Evolutionary conservation across 2,888 invertebrate species (phyloP), one percentile per base, ranked within the genome.

Genomic region (Melipona beecheii): DNA sequence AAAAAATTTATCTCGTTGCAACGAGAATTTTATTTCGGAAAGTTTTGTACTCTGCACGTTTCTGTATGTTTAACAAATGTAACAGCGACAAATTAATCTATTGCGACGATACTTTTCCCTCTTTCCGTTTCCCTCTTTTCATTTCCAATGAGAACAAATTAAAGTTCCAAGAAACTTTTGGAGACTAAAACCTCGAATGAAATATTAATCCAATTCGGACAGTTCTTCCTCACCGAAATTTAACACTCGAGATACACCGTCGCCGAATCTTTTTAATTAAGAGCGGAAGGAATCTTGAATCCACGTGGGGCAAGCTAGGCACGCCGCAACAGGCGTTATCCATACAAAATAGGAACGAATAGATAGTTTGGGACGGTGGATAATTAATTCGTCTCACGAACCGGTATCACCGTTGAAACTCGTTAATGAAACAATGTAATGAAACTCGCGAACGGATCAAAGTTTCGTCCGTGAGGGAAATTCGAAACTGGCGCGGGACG

Each of bases 351-450:
- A 27, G 31, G 4, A 0, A 9, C 19, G 21, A 27, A 24, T 43
- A 19, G 50, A 60, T 52, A 15, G 21, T 24, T 24, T 4, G 72
- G 15, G 21, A 19, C 62, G 31, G 21, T 64, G 36, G 52, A 36
- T 77, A 73, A 87, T 85, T 82, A 87, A 87, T 87, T 82, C 78
- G 60, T 4, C 15, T 75, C 79, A 75, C 75, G 78, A 78, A 68
- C 27, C 54, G 6, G 27, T 62, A 62, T 27, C 66, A 24, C n/a
- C n/a, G 50, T 13, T 54, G 52, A 58, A 64, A 54, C 75, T 75
- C 65, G 75, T 80, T 78, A 80, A 82, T 87, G 87, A 85, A 87
- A 58, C 71, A 72, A 60, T 31, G 72, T 54, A 65, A 75, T 75
- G 81, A 83, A 78, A 74, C 60, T 43, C 27, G 15, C 19, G 68